phyloP scores from a whole-genome alignment of 1,140 invertebrate species.

The Leptinotarsa defecta region DNA sequence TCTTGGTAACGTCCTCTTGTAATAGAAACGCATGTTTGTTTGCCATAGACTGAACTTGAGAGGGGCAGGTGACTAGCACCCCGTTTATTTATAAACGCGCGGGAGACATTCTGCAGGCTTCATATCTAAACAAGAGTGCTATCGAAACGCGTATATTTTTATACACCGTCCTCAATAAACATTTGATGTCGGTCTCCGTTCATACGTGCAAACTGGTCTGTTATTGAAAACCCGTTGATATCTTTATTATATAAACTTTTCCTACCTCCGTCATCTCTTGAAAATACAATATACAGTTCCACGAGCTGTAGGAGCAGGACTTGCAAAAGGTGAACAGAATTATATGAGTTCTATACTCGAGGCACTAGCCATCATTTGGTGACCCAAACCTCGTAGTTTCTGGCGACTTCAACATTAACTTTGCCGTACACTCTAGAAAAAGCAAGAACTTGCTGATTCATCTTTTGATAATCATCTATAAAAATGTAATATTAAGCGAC shows the following conservation, averaged over 20 bases:
- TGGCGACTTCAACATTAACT: no score
- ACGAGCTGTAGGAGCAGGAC: no score
- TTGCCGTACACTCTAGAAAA: no score
- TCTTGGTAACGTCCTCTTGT: slow-evolving; percentile 40
- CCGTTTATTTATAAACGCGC: slow-evolving; percentile 51
- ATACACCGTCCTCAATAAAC: slow-evolving; percentile 47
- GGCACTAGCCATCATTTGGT: no score
- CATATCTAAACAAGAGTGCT: slow-evolving; percentile 49
- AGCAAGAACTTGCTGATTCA: no score
- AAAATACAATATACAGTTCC: slow-evolving; percentile 2
- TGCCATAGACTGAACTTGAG: slow-evolving; percentile 46
- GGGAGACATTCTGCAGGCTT: slow-evolving; percentile 53
- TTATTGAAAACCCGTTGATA: slow-evolving; percentile 26
- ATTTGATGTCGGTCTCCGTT: slow-evolving; percentile 32
- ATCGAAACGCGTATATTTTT: slow-evolving; percentile 50
- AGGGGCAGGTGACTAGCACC: slow-evolving; percentile 51
- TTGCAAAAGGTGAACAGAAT: no score
- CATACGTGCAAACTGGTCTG: slow-evolving; percentile 24
- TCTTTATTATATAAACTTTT: slow-evolving; percentile 28
- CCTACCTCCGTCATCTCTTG: slow-evolving; percentile 8
- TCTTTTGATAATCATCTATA: no score
- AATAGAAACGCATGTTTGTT: slow-evolving; percentile 44
- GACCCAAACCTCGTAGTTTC: no score
- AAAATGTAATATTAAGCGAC: no score
- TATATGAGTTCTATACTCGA: no score